phyloP scores from a whole-genome alignment of 2,113 vertebrate genomes.

The Festucalex cinctus region DNA sequence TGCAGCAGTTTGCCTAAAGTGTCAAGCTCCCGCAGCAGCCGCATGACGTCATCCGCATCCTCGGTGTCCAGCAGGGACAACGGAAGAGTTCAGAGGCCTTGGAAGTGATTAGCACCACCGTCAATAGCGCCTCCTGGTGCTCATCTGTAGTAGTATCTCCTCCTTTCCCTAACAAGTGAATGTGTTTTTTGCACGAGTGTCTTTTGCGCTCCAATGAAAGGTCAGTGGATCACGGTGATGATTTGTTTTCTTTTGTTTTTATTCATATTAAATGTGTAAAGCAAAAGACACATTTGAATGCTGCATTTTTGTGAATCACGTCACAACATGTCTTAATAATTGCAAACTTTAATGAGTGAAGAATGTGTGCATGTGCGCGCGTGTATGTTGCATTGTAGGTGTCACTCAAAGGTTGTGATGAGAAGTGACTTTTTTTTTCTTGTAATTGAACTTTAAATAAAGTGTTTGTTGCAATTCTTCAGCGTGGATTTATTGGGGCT shows the following conservation, averaged over 20 bases:
- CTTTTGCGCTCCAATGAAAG: constrained; percentile 5
- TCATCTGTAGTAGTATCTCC: not conserved
- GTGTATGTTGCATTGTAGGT: not conserved
- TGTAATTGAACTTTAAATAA: not conserved
- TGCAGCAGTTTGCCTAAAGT: constrained; percentile 67
- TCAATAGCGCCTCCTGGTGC: not conserved
- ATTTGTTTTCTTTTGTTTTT: not conserved
- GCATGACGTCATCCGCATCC: constrained; percentile 47
- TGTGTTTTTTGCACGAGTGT: constrained; percentile 9
- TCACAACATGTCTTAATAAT: not conserved
- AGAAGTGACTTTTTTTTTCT: not conserved
- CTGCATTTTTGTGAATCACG: constrained; percentile 19
- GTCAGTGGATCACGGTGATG: not conserved
- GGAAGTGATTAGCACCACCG: constrained; percentile 78
- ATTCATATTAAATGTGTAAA: not conserved
- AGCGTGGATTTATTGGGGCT: not conserved
- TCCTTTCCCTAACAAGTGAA: not conserved
- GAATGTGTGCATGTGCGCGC: not conserved
- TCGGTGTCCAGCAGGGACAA: constrained; percentile 15
- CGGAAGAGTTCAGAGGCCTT: constrained; percentile 71
- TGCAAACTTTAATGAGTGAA: not conserved
- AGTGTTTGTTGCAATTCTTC: not conserved
- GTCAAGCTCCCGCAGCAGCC: constrained; percentile 52
- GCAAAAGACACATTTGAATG: not conserved
- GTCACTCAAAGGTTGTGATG: not conserved